These are phyloP conservation scores for Thunnus thynnus DNA, from an alignment of 2,113 vertebrate species.

Conservation along the genomic window DNA sequence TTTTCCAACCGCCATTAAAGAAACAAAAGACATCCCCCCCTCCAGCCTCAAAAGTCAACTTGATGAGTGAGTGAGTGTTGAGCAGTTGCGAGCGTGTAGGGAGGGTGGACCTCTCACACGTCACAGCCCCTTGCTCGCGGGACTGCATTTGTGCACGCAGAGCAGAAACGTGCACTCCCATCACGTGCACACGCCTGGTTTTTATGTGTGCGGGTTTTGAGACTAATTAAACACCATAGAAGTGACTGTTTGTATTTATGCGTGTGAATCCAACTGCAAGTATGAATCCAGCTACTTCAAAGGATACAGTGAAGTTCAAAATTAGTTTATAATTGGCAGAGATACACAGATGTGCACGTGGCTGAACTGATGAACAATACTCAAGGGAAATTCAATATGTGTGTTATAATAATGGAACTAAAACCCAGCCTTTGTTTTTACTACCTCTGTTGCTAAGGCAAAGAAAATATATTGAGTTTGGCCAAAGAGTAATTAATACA, in stretches of 20 bases:
- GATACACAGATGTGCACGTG: not conserved
- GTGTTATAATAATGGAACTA: conserved; percentile 17
- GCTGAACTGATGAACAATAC: conserved; percentile 33
- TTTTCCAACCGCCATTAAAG: too few relatives aligned
- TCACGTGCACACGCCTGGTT: too few relatives aligned
- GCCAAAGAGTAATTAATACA: conserved; percentile 56
- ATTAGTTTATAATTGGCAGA: conserved; percentile 36
- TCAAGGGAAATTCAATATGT: conserved; percentile 16
- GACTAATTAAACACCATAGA: too few relatives aligned
- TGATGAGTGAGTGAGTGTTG: too few relatives aligned
- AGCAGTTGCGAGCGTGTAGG: too few relatives aligned
- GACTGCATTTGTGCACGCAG: too few relatives aligned
- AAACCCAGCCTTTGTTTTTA: conserved; percentile 30
- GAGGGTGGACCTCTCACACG: too few relatives aligned
- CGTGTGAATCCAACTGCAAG: not conserved
- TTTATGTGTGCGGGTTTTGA: too few relatives aligned
- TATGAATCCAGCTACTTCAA: conserved; percentile 27
- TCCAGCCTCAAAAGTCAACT: too few relatives aligned
- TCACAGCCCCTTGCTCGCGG: too few relatives aligned
- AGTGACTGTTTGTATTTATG: conserved; percentile 1
- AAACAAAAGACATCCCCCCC: too few relatives aligned
- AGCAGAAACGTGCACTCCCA: too few relatives aligned
- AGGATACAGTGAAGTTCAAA: conserved; percentile 22
- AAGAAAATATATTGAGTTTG: conserved; percentile 43
- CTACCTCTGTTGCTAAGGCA: conserved; percentile 20